These are phyloP conservation scores for Odobenus rosmarus DNA, from an alignment of 2,113 vertebrate species.

Conservation along the genomic window DNA sequence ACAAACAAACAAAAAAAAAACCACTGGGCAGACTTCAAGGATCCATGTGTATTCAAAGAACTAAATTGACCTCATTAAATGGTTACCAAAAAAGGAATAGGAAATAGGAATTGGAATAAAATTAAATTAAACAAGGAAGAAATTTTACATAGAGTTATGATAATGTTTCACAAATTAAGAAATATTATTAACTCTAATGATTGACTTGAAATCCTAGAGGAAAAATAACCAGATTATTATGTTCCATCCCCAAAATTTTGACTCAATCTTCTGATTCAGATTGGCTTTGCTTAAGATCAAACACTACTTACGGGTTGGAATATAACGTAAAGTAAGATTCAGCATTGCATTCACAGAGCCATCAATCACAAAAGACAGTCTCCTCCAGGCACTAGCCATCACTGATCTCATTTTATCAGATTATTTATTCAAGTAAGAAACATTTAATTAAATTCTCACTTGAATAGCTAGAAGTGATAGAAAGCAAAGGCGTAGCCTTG, in stretches of 20 bases:
- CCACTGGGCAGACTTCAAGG: neutral
- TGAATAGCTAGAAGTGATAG: constrained; percentile 55
- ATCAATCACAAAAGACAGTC: constrained; percentile 39
- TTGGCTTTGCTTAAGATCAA: neutral
- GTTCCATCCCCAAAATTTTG: neutral
- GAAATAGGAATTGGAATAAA: neutral
- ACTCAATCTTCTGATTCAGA: neutral
- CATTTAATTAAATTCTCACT: constrained; percentile 73
- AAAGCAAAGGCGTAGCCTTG: constrained; percentile 4
- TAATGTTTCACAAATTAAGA: neutral
- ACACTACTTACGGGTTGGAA: neutral
- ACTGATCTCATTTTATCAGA: constrained; percentile 42
- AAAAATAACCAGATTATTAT: neutral
- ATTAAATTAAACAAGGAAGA: neutral
- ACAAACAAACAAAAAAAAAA: neutral
- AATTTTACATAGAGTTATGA: neutral
- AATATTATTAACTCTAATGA: neutral
- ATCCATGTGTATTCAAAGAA: neutral
- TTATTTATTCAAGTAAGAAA: constrained; percentile 71
- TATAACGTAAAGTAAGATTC: neutral
- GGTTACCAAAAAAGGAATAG: neutral
- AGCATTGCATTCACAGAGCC: neutral
- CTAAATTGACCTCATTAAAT: neutral
- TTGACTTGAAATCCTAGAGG: neutral
- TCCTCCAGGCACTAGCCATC: constrained; percentile 25